Conservation (phyloP, 2,888 invertebrate genomes). For the Rhingia rostrata region DNA sequence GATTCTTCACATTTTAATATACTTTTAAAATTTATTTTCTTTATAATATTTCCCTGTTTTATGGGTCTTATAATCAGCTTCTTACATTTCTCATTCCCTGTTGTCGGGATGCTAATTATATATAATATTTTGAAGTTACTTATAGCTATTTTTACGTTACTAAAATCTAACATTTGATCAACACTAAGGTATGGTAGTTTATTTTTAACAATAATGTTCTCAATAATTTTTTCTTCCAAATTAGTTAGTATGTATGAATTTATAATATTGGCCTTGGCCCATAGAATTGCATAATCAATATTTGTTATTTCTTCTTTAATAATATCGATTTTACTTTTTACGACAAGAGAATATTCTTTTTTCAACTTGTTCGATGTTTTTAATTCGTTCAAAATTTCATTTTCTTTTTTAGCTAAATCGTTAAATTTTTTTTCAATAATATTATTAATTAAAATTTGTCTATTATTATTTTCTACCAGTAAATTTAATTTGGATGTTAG, state of each 20-base stretch:
- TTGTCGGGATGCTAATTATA: constrained; percentile 62
- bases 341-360: constrained; percentile 45
- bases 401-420: constrained; percentile 23
- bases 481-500: constrained; percentile 14
- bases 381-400: constrained; percentile 37
- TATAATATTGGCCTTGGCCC: constrained; percentile 56
- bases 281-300: constrained; percentile 52
- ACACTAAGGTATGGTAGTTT: constrained; percentile 63
- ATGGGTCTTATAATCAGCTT: constrained; percentile 58
- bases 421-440: constrained; percentile 8
- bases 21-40: constrained; percentile 43
- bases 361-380: constrained; percentile 24
- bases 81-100: constrained; percentile 51
- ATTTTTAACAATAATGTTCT: constrained; percentile 49
- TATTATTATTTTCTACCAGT: constrained; percentile 23
- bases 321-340: constrained; percentile 7
- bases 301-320: constrained; percentile 47
- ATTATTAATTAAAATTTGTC: constrained; percentile 11
- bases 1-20: constrained; percentile 52
- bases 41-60: constrained; percentile 52
- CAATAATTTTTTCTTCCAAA: constrained; percentile 51
- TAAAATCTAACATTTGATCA: constrained; percentile 69
- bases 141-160: constrained; percentile 60
- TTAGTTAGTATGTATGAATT: constrained; percentile 59
- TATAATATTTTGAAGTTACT: constrained; percentile 60